These are phyloP conservation scores for Syrrhaptes paradoxus DNA, from an alignment of 2,113 vertebrate genomes.

Conservation along the genomic window DNA sequence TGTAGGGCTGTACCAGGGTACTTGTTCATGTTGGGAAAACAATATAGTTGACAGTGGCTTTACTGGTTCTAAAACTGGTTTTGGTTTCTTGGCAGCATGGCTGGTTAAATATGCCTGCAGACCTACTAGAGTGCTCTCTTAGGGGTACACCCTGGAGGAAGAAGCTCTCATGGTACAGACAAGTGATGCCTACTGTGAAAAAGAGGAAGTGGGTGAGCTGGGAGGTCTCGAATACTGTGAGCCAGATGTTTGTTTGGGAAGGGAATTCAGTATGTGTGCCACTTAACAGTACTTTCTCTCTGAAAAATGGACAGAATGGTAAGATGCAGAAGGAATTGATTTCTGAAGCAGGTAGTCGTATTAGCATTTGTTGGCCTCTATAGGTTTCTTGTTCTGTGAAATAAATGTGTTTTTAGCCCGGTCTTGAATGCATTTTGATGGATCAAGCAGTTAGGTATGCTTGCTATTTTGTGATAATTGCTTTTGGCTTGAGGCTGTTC, in stretches of 20 bases:
- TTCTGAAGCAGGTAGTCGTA: accelerated
- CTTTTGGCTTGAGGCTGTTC: neutral
- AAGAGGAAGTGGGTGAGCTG: neutral
- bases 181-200: neutral
- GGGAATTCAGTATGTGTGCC: neutral
- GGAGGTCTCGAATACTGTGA: neutral
- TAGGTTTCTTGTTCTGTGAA: neutral
- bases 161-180: neutral
- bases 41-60: neutral
- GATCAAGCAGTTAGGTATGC: neutral
- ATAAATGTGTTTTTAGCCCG: neutral
- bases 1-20: neutral
- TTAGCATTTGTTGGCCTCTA: neutral
- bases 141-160: neutral
- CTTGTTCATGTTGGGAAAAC: neutral
- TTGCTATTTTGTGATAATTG: neutral
- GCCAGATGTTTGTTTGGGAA: neutral
- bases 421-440: neutral
- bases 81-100: neutral
- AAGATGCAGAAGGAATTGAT: neutral
- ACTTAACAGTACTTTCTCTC: neutral
- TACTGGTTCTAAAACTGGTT: neutral
- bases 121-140: neutral
- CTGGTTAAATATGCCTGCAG: neutral
- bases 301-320: neutral